Evolutionary conservation across 1,140 invertebrate species (phyloP).

Genomic region (Probaryconus sp.): DNA sequence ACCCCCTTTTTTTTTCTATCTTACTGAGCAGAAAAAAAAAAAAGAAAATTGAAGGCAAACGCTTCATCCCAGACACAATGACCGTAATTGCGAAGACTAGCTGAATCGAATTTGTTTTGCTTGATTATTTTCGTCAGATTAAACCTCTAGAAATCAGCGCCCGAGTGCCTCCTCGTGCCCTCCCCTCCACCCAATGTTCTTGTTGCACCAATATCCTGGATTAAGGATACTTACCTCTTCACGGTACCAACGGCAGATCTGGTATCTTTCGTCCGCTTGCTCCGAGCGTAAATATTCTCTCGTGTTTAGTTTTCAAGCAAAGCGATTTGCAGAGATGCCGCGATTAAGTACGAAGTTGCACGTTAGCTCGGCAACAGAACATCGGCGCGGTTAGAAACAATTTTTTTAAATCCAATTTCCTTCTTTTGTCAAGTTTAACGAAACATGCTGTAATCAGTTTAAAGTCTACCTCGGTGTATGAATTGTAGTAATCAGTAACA

Average conservation of each 20-base stretch:
- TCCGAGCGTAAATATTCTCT: slow-evolving; percentile 51
- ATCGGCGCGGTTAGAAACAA: not conserved
- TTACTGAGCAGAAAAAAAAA: not conserved
- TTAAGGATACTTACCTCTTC: slow-evolving; percentile 59
- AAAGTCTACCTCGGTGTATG: no score
- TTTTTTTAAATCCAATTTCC: slow-evolving; percentile 8
- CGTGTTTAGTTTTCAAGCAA: slow-evolving; percentile 47
- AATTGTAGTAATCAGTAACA: no score
- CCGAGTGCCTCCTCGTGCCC: slow-evolving; percentile 8
- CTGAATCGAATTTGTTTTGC: slow-evolving; percentile 49
- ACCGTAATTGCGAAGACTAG: slow-evolving; percentile 26
- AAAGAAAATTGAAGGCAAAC: slow-evolving; percentile 15
- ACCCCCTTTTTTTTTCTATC: slow-evolving; percentile 28
- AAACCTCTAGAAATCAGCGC: slow-evolving; percentile 45
- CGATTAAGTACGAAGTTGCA: slow-evolving; percentile 35
- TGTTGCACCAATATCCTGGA: slow-evolving; percentile 59
- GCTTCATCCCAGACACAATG: slow-evolving; percentile 45
- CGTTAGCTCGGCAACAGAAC: slow-evolving; percentile 1
- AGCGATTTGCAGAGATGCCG: slow-evolving; percentile 31
- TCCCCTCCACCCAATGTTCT: slow-evolving; percentile 30
- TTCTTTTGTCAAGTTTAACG: not conserved
- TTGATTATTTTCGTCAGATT: slow-evolving; percentile 50
- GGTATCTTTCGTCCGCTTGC: slow-evolving; percentile 49
- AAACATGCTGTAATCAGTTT: no score
- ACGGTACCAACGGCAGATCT: slow-evolving; percentile 38